These are phyloP conservation scores for Liopterus haemorrhoidalis DNA, from an alignment of 2,888 invertebrate species.

Conservation along the genomic window DNA sequence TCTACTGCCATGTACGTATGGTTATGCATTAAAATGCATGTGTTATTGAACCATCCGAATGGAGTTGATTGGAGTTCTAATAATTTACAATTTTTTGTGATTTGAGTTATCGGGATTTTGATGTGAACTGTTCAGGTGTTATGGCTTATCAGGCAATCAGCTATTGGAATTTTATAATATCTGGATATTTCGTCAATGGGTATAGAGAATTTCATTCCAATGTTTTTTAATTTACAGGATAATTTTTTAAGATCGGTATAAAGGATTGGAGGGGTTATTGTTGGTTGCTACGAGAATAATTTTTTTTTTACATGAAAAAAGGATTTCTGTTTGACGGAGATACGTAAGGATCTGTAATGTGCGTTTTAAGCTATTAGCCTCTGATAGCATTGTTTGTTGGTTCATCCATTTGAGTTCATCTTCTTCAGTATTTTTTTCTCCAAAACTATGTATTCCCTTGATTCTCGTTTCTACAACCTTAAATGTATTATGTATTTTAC, in stretches of 20 bases:
- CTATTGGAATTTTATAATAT: slow-evolving; percentile 18
- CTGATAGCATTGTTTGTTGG: no score
- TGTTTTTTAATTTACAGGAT: not conserved
- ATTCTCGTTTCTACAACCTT: slow-evolving; percentile 3
- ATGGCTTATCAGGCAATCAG: slow-evolving; percentile 7
- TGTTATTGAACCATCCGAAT: slow-evolving; percentile 14
- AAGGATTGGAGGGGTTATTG: slow-evolving; percentile 3
- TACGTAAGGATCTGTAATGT: no score
- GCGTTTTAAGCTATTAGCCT: no score
- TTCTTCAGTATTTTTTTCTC: slow-evolving; percentile 3
- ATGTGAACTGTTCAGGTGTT: not conserved
- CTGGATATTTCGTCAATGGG: not conserved
- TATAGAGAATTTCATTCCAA: slow-evolving; percentile 3
- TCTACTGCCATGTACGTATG: slow-evolving; percentile 15
- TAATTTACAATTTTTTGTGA: not conserved
- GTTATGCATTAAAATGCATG: slow-evolving; percentile 11
- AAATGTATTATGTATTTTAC: slow-evolving; percentile 5
- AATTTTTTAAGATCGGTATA: slow-evolving; percentile 1
- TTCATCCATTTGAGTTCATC: no score
- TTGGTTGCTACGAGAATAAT: slow-evolving; percentile 16
- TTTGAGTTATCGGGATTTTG: slow-evolving; percentile 11
- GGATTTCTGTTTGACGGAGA: slow-evolving; percentile 11
- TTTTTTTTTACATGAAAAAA: slow-evolving; percentile 24
- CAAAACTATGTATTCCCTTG: not conserved
- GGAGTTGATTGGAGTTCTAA: slow-evolving; percentile 16